Conservation (phyloP, 2,888 invertebrate genomes). For the Buathra laborator region DNA sequence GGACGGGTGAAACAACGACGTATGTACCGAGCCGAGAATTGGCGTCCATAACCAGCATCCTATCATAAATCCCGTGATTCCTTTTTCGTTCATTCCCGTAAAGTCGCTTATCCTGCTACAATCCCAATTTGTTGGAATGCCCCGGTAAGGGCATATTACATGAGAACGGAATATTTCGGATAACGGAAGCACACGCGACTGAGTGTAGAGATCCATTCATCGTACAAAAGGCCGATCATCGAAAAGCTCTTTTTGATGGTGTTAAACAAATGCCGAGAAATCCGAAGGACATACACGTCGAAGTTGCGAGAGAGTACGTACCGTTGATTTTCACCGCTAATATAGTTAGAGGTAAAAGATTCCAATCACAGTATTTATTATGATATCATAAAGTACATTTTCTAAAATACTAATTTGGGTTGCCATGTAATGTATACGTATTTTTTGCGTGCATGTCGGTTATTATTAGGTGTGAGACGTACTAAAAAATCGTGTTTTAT, state of each 20-base stretch:
- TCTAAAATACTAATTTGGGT: no score
- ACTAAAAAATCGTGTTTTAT: no score
- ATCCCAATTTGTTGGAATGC: not conserved
- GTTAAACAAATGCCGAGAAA: not conserved
- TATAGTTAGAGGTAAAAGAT: no score
- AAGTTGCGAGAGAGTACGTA: not conserved
- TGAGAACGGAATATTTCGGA: not conserved
- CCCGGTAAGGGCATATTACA: not conserved
- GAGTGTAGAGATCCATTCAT: not conserved
- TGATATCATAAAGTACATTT: no score
- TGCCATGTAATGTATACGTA: no score
- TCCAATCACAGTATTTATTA: no score
- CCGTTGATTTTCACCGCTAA: no score
- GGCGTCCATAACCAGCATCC: no score
- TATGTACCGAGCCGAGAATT: not conserved
- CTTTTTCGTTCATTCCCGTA: no score
- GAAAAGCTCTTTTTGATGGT: not conserved
- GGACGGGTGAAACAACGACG: not conserved
- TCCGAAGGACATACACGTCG: not conserved
- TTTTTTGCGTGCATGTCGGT: no score
- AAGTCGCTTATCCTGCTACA: not conserved
- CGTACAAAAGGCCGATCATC: not conserved
- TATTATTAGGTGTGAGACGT: no score
- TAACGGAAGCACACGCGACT: not conserved
- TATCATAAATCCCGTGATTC: no score